Conservation (phyloP, 2,797 vertebrate genomes). For the Clamator glandarius region DNA sequence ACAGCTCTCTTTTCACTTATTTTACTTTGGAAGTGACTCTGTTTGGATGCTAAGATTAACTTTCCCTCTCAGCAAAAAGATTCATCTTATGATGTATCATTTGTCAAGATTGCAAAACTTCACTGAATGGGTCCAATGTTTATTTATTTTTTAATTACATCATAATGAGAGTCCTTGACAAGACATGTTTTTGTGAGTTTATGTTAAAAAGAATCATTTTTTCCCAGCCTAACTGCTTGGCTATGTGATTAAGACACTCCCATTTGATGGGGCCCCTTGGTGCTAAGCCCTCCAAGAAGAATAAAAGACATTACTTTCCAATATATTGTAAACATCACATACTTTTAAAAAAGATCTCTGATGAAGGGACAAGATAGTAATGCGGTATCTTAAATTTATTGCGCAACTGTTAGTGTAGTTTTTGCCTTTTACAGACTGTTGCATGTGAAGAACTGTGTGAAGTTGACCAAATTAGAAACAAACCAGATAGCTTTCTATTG, state of each 20-base stretch:
- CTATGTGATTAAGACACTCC: not conserved
- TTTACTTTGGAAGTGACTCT: not conserved
- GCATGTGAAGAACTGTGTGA: constrained; percentile 15
- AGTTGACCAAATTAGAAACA: constrained; percentile 32
- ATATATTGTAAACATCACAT: not conserved
- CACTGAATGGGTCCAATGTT: not conserved
- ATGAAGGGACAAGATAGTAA: not conserved
- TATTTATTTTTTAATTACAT: constrained; percentile 27
- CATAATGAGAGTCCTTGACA: not conserved
- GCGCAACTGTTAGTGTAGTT: not conserved
- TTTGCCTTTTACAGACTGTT: constrained; percentile 4
- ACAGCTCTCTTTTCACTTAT: not conserved
- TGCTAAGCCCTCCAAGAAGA: not conserved
- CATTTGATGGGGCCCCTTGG: not conserved
- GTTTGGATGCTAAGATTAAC: not conserved
- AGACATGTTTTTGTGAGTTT: constrained; percentile 24
- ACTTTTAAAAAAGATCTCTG: not conserved
- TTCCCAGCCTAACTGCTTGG: not conserved
- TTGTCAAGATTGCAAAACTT: constrained; percentile 28
- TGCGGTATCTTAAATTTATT: not conserved
- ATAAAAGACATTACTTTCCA: not conserved
- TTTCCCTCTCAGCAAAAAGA: not conserved
- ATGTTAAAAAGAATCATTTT: constrained; percentile 8
- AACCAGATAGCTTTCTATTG: constrained; percentile 39
- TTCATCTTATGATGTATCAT: not conserved